Conservation (phyloP, 1,140 invertebrate genomes). For the Cylas formicarius region DNA sequence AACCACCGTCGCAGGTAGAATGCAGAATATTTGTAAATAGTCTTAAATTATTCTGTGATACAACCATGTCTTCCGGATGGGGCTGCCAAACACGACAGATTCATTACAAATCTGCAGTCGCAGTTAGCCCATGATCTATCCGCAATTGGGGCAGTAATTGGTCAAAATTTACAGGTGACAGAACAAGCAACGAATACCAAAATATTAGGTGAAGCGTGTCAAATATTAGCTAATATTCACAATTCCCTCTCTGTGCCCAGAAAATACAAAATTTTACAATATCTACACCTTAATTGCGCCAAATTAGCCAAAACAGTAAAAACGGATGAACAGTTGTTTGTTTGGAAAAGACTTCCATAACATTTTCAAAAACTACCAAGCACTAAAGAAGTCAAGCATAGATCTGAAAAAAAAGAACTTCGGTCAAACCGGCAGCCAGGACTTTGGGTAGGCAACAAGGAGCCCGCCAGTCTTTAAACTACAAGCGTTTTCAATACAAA, state of each 20-base stretch:
- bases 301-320: slow-evolving; percentile 3
- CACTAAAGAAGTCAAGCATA: too few species aligned
- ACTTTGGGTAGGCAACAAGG: too few species aligned
- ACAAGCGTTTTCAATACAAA: too few species aligned
- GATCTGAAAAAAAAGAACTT: too few species aligned
- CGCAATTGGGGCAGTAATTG: slow-evolving; percentile 1
- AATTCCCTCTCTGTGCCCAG: slow-evolving; percentile 4
- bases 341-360: too few species aligned
- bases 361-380: too few species aligned
- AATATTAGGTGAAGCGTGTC: slow-evolving; percentile 4
- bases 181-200: slow-evolving; percentile 5
- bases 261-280: slow-evolving; percentile 1
- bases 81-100: not conserved
- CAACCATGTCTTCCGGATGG: slow-evolving; percentile 3
- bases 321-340: slow-evolving; percentile 5
- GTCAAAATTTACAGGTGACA: not conserved
- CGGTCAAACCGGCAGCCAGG: too few species aligned
- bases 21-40: slow-evolving; percentile 3
- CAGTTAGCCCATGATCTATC: slow-evolving; percentile 1
- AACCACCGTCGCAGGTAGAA: too few species aligned
- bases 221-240: slow-evolving; percentile 9
- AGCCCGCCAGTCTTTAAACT: too few species aligned
- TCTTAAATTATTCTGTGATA: not conserved
- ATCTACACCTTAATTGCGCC: slow-evolving; percentile 6
- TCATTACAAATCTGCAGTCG: slow-evolving; percentile 3